Conservation (phyloP, 1,140 invertebrate species). For the Orussus abietinus region DNA sequence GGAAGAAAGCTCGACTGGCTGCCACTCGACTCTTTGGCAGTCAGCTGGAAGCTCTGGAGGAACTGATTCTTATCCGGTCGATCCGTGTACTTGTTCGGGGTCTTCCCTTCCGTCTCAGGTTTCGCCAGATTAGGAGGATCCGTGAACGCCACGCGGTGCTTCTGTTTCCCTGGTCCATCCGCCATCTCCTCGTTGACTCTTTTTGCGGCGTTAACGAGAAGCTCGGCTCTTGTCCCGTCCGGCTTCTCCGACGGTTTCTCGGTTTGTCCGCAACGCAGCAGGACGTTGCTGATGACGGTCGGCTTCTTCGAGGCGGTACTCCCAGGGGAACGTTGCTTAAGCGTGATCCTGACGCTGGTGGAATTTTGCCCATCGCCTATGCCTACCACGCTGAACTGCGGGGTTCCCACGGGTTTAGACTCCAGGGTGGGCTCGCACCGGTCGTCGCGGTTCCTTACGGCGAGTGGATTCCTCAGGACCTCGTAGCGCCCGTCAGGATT, state of each 20-base stretch:
- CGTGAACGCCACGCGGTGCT: constrained; percentile 36
- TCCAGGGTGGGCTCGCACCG: constrained; percentile 10
- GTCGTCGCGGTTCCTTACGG: constrained; percentile 9
- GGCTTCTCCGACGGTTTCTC: too few relatives aligned
- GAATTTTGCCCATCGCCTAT: constrained; percentile 36
- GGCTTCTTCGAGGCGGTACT: constrained; percentile 24
- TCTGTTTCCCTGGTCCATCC: constrained; percentile 29
- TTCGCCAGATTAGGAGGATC: constrained; percentile 18
- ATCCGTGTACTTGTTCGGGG: constrained; percentile 25
- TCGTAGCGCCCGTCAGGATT: constrained; percentile 42
- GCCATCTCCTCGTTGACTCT: constrained; percentile 14
- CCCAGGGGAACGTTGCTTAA: constrained; percentile 39
- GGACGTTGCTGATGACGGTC: constrained; percentile 39
- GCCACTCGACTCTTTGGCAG: too few relatives aligned
- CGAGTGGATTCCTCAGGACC: constrained; percentile 24
- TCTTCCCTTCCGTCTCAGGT: constrained; percentile 20
- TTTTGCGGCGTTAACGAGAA: constrained; percentile 9
- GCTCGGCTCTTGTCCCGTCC: too few relatives aligned
- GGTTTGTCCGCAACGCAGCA: constrained; percentile 25
- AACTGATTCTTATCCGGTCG: constrained; percentile 41
- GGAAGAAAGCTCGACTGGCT: too few relatives aligned
- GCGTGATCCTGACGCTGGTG: constrained; percentile 42
- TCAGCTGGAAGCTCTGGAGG: constrained; percentile 36
- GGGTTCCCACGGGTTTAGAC: constrained; percentile 18
- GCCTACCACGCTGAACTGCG: constrained; percentile 44